Base-by-base conservation (phyloP, 1,140 invertebrate genomes). In the Amyelois transitella region DNA sequence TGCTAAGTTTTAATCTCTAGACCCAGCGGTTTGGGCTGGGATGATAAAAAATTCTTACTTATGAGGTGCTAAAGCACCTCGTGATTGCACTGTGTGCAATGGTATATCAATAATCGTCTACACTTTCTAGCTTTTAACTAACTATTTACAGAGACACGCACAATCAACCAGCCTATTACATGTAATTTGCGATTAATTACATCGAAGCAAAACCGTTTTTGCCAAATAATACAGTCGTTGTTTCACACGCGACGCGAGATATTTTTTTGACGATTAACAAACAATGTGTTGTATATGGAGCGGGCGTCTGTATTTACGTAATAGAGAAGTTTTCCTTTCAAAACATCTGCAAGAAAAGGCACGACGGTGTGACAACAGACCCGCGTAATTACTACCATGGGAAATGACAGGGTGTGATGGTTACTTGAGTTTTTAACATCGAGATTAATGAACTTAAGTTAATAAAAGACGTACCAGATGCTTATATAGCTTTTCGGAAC, bases 241-340 rank as follows among this genome's bases (percentile, higher is more conserved):
- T 55, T 60, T 69, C 64, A 61, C 68, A 71, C 51, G 55, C 38
- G 25, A 45, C 53, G 54, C 44, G 24, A 28, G 28, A 56, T 48
- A 58, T 47, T 65, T 62, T 68, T 69, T 65, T n/a, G 49, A 58
- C 47, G 8, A 55, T 59, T 55, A 63, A 24, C 58, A 66, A 56
- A 69, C 66, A 68, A 55, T 19, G 38, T 22, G 45, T 14, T 50
- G 59, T 71, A 63, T 71, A 51, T 66, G 49, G 70, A 71, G 62
- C 69, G 66, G 55, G 45, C 48, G 28, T 57, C 58, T 55, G 48
- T 45, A 53, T 21, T 57, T 56, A 52, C 45, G 44, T 53, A 62
- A 56, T 17, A 10, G 2, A 48, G 25, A 14, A 45, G 22, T 62
- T 61, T 56, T 50, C 44, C 59, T 60, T 60, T 47, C 52, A 17